Evolutionary conservation across 1,140 invertebrate genomes (phyloP).

Genomic region (Aradophagus sp.): DNA sequence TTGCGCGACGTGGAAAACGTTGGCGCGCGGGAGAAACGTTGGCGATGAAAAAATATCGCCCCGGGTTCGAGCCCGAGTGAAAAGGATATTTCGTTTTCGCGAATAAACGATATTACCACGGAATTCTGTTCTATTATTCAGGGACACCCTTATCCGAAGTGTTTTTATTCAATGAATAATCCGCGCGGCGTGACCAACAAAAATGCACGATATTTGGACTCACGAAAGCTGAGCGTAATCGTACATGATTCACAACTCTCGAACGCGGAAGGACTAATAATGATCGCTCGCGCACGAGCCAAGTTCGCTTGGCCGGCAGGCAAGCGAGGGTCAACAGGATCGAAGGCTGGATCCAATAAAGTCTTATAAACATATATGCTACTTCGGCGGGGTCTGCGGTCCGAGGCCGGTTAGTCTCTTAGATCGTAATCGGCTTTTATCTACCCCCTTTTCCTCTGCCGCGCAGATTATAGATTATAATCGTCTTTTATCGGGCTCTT

Average conservation of each 20-base stretch:
- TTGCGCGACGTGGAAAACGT: too few species aligned
- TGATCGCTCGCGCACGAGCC: constrained; percentile 46
- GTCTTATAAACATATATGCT: constrained; percentile 49
- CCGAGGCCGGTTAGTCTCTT: constrained; percentile 32
- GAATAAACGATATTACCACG: too few species aligned
- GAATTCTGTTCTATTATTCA: too few species aligned
- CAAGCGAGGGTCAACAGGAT: constrained; percentile 46
- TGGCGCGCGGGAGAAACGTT: too few species aligned
- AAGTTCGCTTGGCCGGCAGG: constrained; percentile 39
- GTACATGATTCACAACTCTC: constrained; percentile 36
- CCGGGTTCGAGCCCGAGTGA: too few species aligned
- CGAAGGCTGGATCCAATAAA: constrained; percentile 53
- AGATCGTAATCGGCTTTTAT: constrained; percentile 50
- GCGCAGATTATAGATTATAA: too few species aligned
- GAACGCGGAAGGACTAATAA: constrained; percentile 51
- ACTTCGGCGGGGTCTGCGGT: constrained; percentile 30
- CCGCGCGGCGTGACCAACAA: background rate
- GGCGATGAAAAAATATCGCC: too few species aligned
- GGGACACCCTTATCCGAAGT: too few species aligned
- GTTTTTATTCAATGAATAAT: constrained; percentile 15
- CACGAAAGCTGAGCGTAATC: constrained; percentile 19
- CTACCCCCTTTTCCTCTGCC: constrained; percentile 32
- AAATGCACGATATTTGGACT: constrained; percentile 16
- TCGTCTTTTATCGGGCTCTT: too few species aligned
- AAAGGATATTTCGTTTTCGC: too few species aligned